Conservation (phyloP, 2,888 invertebrate species). For the Lasioglossum lativentre region DNA sequence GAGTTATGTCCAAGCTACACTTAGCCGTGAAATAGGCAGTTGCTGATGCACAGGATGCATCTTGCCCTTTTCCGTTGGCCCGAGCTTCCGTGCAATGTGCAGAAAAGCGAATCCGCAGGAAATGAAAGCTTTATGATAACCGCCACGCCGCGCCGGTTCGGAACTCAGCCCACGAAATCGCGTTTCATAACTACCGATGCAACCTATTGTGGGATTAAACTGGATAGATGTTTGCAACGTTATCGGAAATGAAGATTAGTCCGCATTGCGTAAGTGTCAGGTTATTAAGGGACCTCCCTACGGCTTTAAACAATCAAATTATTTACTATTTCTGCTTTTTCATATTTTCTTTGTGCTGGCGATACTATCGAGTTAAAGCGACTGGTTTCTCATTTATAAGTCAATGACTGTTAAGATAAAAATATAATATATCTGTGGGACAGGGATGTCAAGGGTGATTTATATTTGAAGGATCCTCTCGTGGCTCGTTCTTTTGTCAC, state of each 20-base stretch:
- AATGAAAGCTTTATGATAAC: not conserved
- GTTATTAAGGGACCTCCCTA: not conserved
- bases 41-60: not conserved
- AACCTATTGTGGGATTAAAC: slow-evolving; percentile 11
- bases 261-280: not conserved
- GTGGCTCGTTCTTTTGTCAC: not conserved
- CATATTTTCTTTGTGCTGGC: not conserved
- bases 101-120: not conserved
- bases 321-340: not conserved
- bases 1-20: not conserved
- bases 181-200: not conserved
- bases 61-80: not conserved
- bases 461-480: not conserved
- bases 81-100: not conserved
- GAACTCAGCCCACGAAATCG: not conserved
- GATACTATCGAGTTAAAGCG: not conserved
- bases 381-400: not conserved
- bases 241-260: not conserved
- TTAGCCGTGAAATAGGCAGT: not conserved
- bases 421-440: too few relatives aligned
- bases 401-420: not conserved
- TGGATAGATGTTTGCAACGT: not conserved
- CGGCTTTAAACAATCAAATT: not conserved
- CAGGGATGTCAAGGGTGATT: not conserved
- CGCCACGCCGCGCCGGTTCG: too few relatives aligned